Evolutionary conservation across 2,113 vertebrate genomes (phyloP).

Genomic region (Upupa epops): DNA sequence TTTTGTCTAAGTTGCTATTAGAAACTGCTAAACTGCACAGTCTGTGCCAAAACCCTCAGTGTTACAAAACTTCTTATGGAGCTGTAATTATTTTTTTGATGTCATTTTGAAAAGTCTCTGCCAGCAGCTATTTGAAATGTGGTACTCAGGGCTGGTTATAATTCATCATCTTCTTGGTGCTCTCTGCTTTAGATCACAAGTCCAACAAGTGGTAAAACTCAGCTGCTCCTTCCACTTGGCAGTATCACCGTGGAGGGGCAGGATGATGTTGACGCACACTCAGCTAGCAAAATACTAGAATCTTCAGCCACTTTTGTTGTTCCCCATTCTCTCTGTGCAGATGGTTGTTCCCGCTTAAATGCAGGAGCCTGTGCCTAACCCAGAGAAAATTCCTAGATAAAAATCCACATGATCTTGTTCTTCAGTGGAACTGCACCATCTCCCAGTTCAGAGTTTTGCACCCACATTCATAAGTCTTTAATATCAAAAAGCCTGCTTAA

Average conservation of each 20-base stretch:
- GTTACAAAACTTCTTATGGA: neutral
- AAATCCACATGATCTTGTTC: neutral
- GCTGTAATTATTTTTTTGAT: neutral
- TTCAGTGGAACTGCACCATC: neutral
- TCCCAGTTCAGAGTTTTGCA: neutral
- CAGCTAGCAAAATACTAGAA: neutral
- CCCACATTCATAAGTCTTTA: neutral
- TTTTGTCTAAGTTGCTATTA: neutral
- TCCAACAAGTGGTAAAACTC: neutral
- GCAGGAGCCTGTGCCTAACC: neutral
- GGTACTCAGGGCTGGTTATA: neutral
- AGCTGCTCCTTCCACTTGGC: neutral
- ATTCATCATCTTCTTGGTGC: neutral
- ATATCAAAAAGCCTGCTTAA: neutral
- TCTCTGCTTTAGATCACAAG: neutral
- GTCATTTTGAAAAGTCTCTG: neutral
- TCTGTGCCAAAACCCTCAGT: neutral
- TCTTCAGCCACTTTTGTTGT: neutral
- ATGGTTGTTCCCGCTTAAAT: neutral
- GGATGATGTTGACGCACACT: fast-evolving
- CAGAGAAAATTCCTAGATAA: neutral
- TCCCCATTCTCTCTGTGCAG: neutral
- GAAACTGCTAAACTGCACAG: neutral
- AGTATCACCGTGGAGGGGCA: neutral
- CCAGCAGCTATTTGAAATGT: neutral